Evolutionary conservation across 92 coral and sea anemone species (phyloP), one percentile per base, ranked within the genome.

Genomic region (Porites lobata): DNA sequence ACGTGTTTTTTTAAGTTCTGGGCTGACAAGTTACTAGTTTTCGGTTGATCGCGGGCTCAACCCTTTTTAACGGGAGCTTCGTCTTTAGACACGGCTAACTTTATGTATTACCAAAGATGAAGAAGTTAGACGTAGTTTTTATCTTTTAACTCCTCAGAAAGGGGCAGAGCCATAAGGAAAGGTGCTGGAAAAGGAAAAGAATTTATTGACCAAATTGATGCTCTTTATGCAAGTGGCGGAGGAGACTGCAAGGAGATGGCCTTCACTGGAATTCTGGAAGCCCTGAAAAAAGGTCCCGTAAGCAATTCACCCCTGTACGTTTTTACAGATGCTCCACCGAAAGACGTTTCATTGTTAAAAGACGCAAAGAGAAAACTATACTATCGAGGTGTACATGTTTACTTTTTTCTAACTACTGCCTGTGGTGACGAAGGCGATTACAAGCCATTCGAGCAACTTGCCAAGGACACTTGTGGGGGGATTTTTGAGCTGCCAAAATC

Each of bases 251-350:
- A 90, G 0, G 96, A 95, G 73, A 68, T 91, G 79, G 84, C 96
- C 57, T 93, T 95, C 59, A 90, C 71, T 24, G 98, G 96, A 69
- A 93, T 95, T 87, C 18, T 83, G 19, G 92, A 69, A 32, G 98
- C 98, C 32, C 59, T 73, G 20, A 65, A 91, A 0, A 2, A 50
- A 7, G 15, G 15, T 2, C 94, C 95, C 65, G 90, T 66, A n/a
- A 65, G 15, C 6, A 89, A 93, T 11, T 95, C 98, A 19, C 88
- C 94, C 0, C 85, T 95, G 92, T 95, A 82, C 65, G 98, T 95
- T 68, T 95, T 95, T 75, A 95, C 98, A 9, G 98, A 95, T 77
- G 95, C 95, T 12, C 78, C 96, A n/a, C 86, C 98, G 12, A 95
- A 95, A 81, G 96, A 95, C 62, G 84, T 85, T 50, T 71, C 87